These are phyloP conservation scores for Dendrocincla tyrannina DNA, from an alignment of 2,797 vertebrate genomes.

Conservation along the genomic window DNA sequence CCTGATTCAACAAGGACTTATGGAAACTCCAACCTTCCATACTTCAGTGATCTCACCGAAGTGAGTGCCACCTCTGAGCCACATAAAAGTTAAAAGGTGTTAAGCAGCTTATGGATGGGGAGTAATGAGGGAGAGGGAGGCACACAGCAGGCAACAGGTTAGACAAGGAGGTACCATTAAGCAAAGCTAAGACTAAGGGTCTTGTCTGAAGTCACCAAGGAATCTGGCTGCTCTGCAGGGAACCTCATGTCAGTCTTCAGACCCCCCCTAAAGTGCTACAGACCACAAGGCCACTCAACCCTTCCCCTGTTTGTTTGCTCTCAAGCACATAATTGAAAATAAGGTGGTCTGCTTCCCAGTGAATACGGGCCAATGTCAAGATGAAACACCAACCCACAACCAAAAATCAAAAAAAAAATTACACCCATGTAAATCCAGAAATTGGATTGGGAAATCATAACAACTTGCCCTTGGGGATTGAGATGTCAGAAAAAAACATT, in stretches of 20 bases:
- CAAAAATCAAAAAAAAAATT: not conserved
- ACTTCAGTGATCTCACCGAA: not conserved
- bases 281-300: not conserved
- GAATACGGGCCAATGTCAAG: rapidly evolving
- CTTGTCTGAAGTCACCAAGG: not conserved
- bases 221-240: not conserved
- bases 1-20: not conserved
- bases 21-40: not conserved
- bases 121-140: not conserved
- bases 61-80: not conserved
- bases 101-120: not conserved
- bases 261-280: not conserved
- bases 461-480: not conserved
- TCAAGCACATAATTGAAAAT: not conserved
- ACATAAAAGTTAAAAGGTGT: not conserved
- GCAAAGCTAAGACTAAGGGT: not conserved
- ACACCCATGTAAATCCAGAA: not conserved
- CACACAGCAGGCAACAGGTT: not conserved
- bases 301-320: not conserved
- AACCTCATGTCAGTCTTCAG: not conserved
- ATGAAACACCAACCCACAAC: not conserved
- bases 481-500: not conserved
- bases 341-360: not conserved
- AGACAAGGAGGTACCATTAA: not conserved
- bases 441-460: rapidly evolving